These are phyloP conservation scores for Prosapia bicincta DNA, from an alignment of 2,888 invertebrate species.

Conservation along the genomic window DNA sequence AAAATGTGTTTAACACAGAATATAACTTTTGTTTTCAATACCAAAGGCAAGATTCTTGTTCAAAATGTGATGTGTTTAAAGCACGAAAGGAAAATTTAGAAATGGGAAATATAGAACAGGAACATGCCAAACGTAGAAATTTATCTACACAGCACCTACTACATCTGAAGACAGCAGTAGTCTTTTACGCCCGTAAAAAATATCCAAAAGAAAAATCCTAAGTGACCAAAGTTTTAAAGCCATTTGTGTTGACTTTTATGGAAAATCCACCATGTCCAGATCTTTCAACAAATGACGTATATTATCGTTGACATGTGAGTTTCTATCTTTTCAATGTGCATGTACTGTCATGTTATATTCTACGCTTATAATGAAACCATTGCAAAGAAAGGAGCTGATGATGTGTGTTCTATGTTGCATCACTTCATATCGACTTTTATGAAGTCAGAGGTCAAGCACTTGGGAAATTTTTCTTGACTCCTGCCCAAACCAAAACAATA, in stretches of 20 bases:
- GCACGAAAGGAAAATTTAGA: no score
- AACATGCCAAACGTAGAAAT: no score
- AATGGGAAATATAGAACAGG: no score
- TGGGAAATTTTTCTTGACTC: conserved; percentile 1
- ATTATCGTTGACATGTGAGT: no score
- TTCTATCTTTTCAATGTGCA: conserved; percentile 8
- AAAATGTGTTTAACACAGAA: conserved; percentile 11
- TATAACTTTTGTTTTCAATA: conserved; percentile 7
- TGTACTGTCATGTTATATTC: conserved; percentile 8
- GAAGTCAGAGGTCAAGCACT: neutral
- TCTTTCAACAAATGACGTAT: no score
- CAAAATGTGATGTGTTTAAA: no score
- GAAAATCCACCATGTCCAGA: neutral
- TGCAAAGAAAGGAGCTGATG: neutral
- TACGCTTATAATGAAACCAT: conserved; percentile 8
- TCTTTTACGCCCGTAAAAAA: no score
- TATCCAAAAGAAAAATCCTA: no score
- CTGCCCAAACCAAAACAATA: no score
- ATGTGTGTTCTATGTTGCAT: conserved; percentile 4
- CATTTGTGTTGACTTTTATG: conserved; percentile 14
- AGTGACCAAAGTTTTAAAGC: neutral
- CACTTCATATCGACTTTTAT: no score
- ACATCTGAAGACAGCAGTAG: no score
- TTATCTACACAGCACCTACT: no score
- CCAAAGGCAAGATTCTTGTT: conserved; percentile 8